A percentile compares a stretch with the other conserved stretches of the same genome.
These are phyloP conservation scores for Melanchra persicariae DNA, from an alignment of 2,888 invertebrate genomes.

Conservation along the genomic window DNA sequence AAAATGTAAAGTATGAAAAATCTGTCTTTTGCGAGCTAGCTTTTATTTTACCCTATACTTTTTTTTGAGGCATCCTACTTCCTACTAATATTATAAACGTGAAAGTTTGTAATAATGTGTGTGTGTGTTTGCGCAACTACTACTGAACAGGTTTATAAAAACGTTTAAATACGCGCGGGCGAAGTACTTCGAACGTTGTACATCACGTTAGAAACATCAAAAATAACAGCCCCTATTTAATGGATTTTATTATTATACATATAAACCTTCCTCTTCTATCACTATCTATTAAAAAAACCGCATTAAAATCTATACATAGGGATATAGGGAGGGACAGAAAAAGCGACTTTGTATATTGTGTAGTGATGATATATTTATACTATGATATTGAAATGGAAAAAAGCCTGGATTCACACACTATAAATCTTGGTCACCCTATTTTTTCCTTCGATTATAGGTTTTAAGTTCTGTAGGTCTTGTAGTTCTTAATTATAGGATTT, in stretches of 20 bases:
- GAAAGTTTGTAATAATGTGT: constrained; percentile 34
- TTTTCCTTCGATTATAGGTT: constrained; percentile 38
- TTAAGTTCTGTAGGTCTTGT: constrained; percentile 44
- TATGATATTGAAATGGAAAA: constrained; percentile 42
- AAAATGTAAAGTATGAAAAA: constrained; percentile 40
- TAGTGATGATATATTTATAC: constrained; percentile 42
- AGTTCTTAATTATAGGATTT: constrained; percentile 35
- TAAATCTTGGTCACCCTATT: constrained; percentile 41
- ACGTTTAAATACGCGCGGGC: constrained; percentile 42
- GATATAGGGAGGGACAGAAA: constrained; percentile 40
- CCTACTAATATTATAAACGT: constrained; percentile 32
- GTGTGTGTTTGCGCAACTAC: constrained; percentile 41
- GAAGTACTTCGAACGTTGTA: constrained; percentile 42
- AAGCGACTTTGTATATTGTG: constrained; percentile 42
- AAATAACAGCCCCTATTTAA: constrained; percentile 42
- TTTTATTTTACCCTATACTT: constrained; percentile 33
- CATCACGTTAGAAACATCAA: constrained; percentile 42
- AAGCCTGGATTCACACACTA: constrained; percentile 42
- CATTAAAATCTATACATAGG: constrained; percentile 42
- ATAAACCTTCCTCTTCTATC: constrained; percentile 42
- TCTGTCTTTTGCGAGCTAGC: constrained; percentile 38
- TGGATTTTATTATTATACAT: constrained; percentile 41
- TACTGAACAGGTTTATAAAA: constrained; percentile 42
- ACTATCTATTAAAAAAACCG: constrained; percentile 42
- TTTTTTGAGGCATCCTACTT: constrained; percentile 36